Evolutionary conservation across 2,797 vertebrate genomes (phyloP).

Genomic region (Sphenopsis melanotis): DNA sequence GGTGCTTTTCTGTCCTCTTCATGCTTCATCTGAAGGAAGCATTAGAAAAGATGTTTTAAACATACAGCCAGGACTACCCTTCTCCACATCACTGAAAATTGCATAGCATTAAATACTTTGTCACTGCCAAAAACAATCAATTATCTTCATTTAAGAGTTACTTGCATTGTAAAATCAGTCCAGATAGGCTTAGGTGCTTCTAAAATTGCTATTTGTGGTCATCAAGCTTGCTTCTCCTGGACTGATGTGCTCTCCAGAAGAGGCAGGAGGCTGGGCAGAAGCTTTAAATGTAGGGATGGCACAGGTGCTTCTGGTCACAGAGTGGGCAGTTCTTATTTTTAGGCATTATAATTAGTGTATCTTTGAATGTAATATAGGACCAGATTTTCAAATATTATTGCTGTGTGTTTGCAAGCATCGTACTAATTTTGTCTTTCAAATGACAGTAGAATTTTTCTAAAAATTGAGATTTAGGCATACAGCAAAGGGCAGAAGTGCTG

Average conservation of each 20-base stretch:
- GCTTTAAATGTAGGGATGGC: neutral
- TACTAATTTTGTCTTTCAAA: neutral
- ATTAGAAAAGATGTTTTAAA: neutral
- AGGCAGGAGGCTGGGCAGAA: neutral
- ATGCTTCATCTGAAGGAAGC: neutral
- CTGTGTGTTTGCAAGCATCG: neutral
- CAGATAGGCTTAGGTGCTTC: neutral
- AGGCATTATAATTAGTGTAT: neutral
- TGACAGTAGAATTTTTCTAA: neutral
- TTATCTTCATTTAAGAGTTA: neutral
- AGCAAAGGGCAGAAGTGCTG: neutral
- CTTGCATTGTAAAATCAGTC: neutral
- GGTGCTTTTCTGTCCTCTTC: neutral
- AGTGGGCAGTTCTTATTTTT: neutral
- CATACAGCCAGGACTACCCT: neutral
- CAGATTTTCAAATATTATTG: neutral
- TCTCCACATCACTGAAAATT: neutral
- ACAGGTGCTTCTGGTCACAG: neutral
- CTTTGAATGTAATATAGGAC: neutral
- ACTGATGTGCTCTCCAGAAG: neutral
- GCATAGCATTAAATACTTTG: neutral
- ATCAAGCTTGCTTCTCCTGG: neutral
- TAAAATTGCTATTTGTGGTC: neutral
- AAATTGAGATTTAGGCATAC: neutral
- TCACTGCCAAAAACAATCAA: neutral